Evolutionary conservation across 37 sponge, comb jelly and placozoan genomes (phyloP).

Genomic region (Diacarnus erythraeanus): DNA sequence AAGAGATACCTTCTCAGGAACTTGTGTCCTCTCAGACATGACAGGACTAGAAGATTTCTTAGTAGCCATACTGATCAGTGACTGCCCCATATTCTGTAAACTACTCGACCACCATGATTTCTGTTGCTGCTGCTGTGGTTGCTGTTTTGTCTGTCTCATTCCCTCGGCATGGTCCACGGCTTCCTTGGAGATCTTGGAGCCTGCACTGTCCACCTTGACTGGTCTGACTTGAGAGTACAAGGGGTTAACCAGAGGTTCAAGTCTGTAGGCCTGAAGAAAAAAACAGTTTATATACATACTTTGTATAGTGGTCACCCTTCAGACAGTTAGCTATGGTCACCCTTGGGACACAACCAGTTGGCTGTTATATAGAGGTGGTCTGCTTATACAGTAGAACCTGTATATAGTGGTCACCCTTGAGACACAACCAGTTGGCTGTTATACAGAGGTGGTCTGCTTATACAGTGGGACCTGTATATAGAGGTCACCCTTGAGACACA

Average conservation of each 20-base stretch:
- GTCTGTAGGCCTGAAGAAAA: constrained; percentile 70
- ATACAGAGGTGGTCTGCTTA: too few species aligned
- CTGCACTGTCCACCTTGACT: constrained; percentile 69
- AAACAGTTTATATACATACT: too few species aligned
- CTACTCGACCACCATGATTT: constrained; percentile 20
- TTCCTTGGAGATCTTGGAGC: constrained; percentile 47
- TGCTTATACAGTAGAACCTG: too few species aligned
- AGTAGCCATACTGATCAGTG: not conserved
- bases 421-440: too few species aligned
- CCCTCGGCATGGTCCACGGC: constrained; percentile 62
- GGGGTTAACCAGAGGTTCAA: constrained; percentile 82
- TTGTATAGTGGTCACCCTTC: not conserved
- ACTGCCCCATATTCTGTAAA: not conserved
- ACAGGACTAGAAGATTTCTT: not conserved
- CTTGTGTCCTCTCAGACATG: not conserved
- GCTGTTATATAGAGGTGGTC: too few species aligned
- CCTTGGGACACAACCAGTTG: too few species aligned
- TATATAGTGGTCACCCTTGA: too few species aligned
- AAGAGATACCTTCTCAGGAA: constrained; percentile 10
- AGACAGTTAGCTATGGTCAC: not conserved
- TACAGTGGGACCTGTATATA: too few species aligned
- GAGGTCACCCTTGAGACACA: too few species aligned
- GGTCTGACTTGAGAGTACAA: constrained; percentile 70
- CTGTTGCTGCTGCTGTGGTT: not conserved
- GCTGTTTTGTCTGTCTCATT: constrained; percentile 5